phyloP scores from a whole-genome alignment of 1,140 invertebrate genomes.

The Magallana gigas region DNA sequence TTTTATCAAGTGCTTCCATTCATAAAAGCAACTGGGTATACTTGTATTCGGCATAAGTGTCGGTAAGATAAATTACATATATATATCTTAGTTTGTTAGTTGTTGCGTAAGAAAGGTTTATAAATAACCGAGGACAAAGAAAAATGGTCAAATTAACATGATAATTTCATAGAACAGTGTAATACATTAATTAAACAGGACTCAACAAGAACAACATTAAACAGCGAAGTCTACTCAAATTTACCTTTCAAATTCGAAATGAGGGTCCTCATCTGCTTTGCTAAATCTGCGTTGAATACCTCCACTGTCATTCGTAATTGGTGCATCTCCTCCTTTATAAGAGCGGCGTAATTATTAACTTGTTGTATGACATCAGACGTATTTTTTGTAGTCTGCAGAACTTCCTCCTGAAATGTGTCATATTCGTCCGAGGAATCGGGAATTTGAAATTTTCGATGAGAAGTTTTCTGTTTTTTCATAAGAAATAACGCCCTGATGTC shows the following conservation, averaged over 20 bases:
- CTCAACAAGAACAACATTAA: no score
- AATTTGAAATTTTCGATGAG: not conserved
- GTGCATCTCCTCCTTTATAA: not conserved
- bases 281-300: slow-evolving; percentile 14
- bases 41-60: no score
- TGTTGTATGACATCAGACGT: slow-evolving; percentile 2
- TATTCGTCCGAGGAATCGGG: not conserved
- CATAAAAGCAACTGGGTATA: no score
- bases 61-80: no score
- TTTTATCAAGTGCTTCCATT: no score
- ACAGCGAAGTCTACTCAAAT: no score
- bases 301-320: not conserved
- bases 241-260: not conserved
- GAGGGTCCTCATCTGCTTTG: slow-evolving; percentile 5
- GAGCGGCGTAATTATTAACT: not conserved
- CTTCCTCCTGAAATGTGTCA: slow-evolving; percentile 10
- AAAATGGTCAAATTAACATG: no score
- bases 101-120: no score
- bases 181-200: no score
- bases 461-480: not conserved
- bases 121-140: no score
- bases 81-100: no score
- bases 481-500: not conserved
- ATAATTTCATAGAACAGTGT: no score
- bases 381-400: not conserved